A percentile compares a stretch with the other conserved stretches of the same genome.
These are phyloP conservation scores for Pteria penguin DNA, from an alignment of 2,888 invertebrate species.

Conservation along the genomic window DNA sequence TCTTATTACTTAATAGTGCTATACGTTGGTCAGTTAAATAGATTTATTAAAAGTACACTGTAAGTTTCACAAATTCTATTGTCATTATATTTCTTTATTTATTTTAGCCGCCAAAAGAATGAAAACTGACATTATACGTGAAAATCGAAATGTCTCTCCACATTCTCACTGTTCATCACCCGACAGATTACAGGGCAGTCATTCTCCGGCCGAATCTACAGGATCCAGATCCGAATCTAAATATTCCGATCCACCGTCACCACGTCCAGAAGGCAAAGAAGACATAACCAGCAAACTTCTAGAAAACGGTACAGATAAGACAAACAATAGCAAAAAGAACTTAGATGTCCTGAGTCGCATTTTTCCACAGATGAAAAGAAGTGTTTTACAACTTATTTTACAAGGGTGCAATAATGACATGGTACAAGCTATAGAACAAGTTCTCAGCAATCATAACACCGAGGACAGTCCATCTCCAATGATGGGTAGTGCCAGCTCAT, in stretches of 20 bases:
- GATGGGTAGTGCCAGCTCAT: constrained; percentile 16
- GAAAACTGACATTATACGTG: constrained; percentile 19
- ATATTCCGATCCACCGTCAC: constrained; percentile 29
- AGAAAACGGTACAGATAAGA: constrained; percentile 4
- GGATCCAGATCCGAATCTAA: constrained; percentile 29
- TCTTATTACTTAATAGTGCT: too few relatives aligned
- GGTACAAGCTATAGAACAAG: constrained; percentile 94
- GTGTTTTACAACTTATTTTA: constrained; percentile 91
- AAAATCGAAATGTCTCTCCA: constrained; percentile 19
- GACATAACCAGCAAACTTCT: constrained; percentile 19
- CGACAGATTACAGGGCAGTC: constrained; percentile 11
- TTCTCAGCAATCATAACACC: constrained; percentile 81
- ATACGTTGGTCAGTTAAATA: too few relatives aligned
- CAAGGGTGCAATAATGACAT: constrained; percentile 93
- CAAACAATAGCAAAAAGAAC: constrained; percentile 76
- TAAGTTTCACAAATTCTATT: too few relatives aligned
- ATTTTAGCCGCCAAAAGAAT: constrained; percentile 1
- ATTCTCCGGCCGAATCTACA: constrained; percentile 26
- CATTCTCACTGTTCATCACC: constrained; percentile 32
- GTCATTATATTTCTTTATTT: not conserved
- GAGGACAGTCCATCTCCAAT: constrained; percentile 41
- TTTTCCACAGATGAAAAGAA: constrained; percentile 92
- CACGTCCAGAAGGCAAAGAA: constrained; percentile 9
- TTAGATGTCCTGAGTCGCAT: constrained; percentile 93
- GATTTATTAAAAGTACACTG: too few relatives aligned